Conservation (phyloP, 2,888 invertebrate genomes). For the Pollenia griseotomentosa region DNA sequence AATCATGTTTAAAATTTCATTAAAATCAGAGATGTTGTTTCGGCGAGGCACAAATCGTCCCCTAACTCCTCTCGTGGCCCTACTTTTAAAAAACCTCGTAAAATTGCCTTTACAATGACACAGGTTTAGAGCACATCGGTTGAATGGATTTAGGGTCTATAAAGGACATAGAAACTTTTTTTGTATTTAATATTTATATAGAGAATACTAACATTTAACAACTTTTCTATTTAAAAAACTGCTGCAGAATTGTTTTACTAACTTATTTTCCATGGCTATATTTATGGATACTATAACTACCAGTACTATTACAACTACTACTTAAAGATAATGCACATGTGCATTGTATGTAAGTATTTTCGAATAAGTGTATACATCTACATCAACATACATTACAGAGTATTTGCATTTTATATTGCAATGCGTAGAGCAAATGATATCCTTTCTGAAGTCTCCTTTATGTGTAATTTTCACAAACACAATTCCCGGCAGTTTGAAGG, state of each 20-base stretch:
- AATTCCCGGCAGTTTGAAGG: neutral
- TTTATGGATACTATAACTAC: constrained; percentile 30
- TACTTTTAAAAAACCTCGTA: too few relatives aligned
- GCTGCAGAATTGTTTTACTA: neutral
- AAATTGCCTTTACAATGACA: too few relatives aligned
- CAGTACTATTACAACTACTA: constrained; percentile 23
- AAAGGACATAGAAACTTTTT: too few relatives aligned
- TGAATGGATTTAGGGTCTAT: too few relatives aligned
- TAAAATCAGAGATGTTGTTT: too few relatives aligned
- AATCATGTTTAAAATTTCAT: too few relatives aligned
- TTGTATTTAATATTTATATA: too few relatives aligned
- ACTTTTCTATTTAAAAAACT: too few relatives aligned
- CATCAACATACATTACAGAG: constrained; percentile 49
- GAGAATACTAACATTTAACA: too few relatives aligned
- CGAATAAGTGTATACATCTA: constrained; percentile 8
- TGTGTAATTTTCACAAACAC: neutral
- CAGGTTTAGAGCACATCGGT: too few relatives aligned
- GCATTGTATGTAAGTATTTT: neutral
- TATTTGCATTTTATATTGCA: constrained; percentile 71
- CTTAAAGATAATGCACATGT: constrained; percentile 43
- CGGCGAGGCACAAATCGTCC: too few relatives aligned
- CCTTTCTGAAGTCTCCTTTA: constrained; percentile 41
- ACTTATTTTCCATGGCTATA: constrained; percentile 24
- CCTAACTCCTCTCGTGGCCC: too few relatives aligned
- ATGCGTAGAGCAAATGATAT: constrained; percentile 70